Evolutionary conservation across 2,888 invertebrate genomes (phyloP), one percentile per base, ranked within the genome.

Genomic region (Entomobrya multifasciata): DNA sequence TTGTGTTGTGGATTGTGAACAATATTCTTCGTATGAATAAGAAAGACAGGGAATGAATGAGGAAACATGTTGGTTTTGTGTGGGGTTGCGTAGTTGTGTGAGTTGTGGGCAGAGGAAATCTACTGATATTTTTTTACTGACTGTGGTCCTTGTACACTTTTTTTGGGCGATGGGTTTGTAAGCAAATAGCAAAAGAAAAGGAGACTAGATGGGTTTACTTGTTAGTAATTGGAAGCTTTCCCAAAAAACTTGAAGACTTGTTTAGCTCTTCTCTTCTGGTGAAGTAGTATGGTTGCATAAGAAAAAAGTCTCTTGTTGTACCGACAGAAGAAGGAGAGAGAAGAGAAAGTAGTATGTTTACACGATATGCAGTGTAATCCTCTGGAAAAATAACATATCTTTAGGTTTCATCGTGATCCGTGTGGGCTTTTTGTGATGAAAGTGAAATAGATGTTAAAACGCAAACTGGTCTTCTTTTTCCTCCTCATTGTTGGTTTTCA

Each of bases 211-310:
- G 70, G 72, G 47, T 74, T 82, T 82, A 60, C 60, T 72, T 76
- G 78, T 70, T 49, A 52, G 72, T 85, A 85, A 85, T 78, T 67
- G 78, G 72, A 85, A 79, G 78, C 78, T 49, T 49, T 72, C 22
- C 72, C 78, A 70, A n/a, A n/a, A n/a, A n/a, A 60, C 60, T 27
- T 27, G 36, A 36, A 36, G 36, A n/a, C n/a, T n/a, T n/a, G n/a
- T n/a, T n/a, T n/a, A n/a, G n/a, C n/a, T 78, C 67, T 44, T 76
- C 36, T 36, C 72, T 72, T 55, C 49, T 65, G 67, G 49, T 20
- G 76, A 55, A 30, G 41, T 70, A n/a, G n/a, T 76, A 27, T 49
- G 4, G 36, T 36, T 36, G 22, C n/a, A n/a, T n/a, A n/a, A n/a
- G n/a, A n/a, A n/a, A n/a, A n/a, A n/a, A 52, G 11, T 17, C 10